phyloP scores from a whole-genome alignment of 2,797 vertebrate species.

The Chloroceryle inda region DNA sequence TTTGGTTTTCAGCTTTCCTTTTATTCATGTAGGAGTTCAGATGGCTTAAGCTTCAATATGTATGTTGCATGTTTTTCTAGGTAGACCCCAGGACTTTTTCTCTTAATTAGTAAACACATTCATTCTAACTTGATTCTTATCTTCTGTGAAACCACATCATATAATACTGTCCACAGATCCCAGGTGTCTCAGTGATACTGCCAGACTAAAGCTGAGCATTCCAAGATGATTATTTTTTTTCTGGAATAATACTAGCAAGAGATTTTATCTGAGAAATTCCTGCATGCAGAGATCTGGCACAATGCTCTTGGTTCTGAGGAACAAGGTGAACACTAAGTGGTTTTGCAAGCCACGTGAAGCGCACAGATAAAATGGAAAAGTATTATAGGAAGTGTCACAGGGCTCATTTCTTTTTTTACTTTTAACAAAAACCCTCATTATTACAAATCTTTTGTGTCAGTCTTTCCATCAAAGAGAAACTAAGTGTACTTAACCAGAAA shows the following conservation, averaged over 20 bases:
- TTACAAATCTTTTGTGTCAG: neutral
- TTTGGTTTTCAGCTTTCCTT: neutral
- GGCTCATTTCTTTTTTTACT: neutral
- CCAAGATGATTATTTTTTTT: constrained; percentile 8
- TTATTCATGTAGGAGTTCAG: neutral
- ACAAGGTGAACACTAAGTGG: neutral
- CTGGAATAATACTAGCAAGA: neutral
- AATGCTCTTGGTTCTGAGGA: neutral
- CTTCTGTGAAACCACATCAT: neutral
- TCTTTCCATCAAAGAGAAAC: neutral
- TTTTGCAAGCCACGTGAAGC: neutral
- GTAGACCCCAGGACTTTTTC: neutral
- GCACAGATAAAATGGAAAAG: neutral
- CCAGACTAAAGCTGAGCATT: constrained; percentile 4
- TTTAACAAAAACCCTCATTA: neutral
- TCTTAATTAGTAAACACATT: neutral
- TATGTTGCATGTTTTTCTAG: neutral
- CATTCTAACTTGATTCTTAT: neutral
- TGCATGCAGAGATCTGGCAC: neutral
- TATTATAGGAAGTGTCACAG: neutral
- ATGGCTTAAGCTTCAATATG: neutral
- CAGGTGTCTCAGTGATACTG: neutral
- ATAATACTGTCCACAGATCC: constrained; percentile 1
- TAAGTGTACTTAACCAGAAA: neutral
- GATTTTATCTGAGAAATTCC: constrained; percentile 47